Evolutionary conservation across 2,888 invertebrate genomes (phyloP).

Genomic region (Acanthosepion pharaonis): DNA sequence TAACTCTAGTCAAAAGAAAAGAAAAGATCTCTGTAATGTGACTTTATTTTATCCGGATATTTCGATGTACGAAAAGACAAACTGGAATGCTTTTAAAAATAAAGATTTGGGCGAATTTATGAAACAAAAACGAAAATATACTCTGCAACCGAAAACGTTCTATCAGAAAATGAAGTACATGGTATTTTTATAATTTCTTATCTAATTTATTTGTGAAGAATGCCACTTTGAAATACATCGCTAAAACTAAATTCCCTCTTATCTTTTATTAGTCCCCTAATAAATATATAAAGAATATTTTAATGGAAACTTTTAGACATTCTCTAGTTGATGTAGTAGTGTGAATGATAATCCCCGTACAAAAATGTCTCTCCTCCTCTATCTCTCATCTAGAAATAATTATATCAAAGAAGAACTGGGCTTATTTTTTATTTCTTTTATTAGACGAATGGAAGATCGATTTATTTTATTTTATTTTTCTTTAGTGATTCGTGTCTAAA

Average conservation of each 20-base stretch:
- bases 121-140: not conserved
- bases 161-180: not conserved
- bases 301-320: not conserved
- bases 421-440: not conserved
- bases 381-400: not conserved
- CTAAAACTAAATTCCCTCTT: not conserved
- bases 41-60: not conserved
- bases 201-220: not conserved
- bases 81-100: not conserved
- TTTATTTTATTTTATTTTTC: not conserved
- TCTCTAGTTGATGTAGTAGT: not conserved
- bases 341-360: not conserved
- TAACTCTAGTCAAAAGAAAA: not conserved
- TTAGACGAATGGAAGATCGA: not conserved
- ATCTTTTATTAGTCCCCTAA: not conserved
- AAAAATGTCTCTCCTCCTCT: not conserved
- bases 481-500: constrained; percentile 15
- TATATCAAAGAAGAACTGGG: not conserved
- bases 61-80: not conserved
- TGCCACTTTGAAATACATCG: not conserved
- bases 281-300: not conserved
- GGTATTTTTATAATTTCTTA: not conserved
- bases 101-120: not conserved
- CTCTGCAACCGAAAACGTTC: not conserved
- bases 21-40: not conserved